Evolutionary conservation across 2,888 invertebrate genomes (phyloP).

Genomic region (Operophtera brumata): DNA sequence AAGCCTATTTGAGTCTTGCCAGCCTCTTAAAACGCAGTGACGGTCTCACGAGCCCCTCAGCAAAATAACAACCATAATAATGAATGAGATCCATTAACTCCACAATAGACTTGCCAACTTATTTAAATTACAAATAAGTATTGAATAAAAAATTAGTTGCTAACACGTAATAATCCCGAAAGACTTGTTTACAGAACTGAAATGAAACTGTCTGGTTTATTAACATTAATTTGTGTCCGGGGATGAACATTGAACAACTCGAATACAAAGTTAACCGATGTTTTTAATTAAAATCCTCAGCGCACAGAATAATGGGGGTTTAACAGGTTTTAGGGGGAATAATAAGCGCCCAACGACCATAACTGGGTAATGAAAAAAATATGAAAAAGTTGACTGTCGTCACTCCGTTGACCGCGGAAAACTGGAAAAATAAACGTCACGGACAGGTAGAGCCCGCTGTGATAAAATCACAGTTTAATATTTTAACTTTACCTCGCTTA

Average conservation of each 20-base stretch:
- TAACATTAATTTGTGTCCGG: constrained; percentile 30
- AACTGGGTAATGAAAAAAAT: constrained; percentile 20
- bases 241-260: constrained; percentile 28
- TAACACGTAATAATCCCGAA: constrained; percentile 13
- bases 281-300: constrained; percentile 35
- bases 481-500: too few species aligned
- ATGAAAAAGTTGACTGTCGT: constrained; percentile 9
- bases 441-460: background rate
- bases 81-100: background rate
- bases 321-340: constrained; percentile 28
- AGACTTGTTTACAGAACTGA: constrained; percentile 26
- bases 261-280: constrained; percentile 27
- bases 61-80: background rate
- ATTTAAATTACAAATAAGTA: background rate
- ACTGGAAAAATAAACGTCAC: background rate
- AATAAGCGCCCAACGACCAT: constrained; percentile 16
- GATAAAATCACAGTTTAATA: background rate
- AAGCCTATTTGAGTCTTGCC: too few species aligned
- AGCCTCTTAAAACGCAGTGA: background rate
- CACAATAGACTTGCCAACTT: background rate
- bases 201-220: constrained; percentile 31
- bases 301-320: constrained; percentile 26
- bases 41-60: background rate
- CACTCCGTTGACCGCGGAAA: background rate
- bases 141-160: constrained; percentile 17